Base-by-base conservation (phyloP, 2,888 invertebrate species). In the Cephus spinipes region DNA sequence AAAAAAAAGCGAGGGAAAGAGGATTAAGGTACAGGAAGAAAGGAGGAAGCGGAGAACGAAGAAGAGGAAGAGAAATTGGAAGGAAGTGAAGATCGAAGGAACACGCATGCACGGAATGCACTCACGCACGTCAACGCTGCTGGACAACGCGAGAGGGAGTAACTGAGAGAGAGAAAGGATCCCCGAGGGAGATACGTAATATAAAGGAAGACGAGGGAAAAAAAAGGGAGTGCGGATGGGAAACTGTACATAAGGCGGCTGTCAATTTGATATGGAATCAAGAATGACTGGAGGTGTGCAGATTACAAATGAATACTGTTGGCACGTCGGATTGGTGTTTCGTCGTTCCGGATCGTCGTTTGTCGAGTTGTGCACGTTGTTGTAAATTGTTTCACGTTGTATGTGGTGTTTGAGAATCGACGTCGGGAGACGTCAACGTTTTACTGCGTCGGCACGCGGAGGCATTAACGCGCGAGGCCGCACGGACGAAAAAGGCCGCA, bases 41-140 rank as follows among this genome's bases (percentile, higher is more conserved):
- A 79, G 79, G 81, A 81, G 82, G 81, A 82, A 80, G 81, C 78
- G 77, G 76, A 74, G 31, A 68, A 11, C 36, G 55, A 55, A 55
- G 31, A 15, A 15, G n/a, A 31, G 69, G 68, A 76, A 40, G 69
- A 73, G 40, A 32, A 30, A 71, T 36, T 12, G 1, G 76, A 73
- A 73, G 31, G 73, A 77, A 32, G 33, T 73, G 78, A 69, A 74
- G 69, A 32, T 71, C 33, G 33, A 31, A 32, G 31, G 69, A 31
- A 32, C 31, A 32, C 71, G 71, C 33, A 33, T 71, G 71, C 55
- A 55, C 55, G 23, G 55, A 23, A 55, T 30, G 32, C 32, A 71
- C 71, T n/a, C 71, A 32, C 71, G 71, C 71, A 31, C 55, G 55
- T 55, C 55, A 55, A 55, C 55, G 9, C 55, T 23, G 55, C 2